Conservation (phyloP, 2,888 invertebrate genomes). For the Flabesymbios commensalis region DNA sequence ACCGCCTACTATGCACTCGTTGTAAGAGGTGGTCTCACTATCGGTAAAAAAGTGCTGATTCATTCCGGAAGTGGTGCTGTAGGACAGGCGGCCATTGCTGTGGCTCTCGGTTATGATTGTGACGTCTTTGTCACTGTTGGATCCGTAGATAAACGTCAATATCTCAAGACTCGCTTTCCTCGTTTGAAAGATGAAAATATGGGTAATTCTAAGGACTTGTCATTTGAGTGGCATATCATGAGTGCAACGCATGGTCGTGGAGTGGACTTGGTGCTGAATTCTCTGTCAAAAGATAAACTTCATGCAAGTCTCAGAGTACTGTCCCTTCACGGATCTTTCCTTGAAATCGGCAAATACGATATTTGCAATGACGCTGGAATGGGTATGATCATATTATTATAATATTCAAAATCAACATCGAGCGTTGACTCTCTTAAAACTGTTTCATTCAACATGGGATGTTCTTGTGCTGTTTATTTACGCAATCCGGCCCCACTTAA, state of each 20-base stretch:
- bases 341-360: conserved; percentile 21
- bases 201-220: not conserved
- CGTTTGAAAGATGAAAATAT: not conserved
- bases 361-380: conserved; percentile 5
- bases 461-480: no score
- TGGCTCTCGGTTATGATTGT: conserved; percentile 84
- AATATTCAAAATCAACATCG: no score
- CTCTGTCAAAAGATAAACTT: conserved; percentile 16
- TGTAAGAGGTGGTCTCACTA: conserved; percentile 70
- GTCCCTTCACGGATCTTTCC: conserved; percentile 11
- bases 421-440: no score
- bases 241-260: conserved; percentile 8
- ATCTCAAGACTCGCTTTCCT: not conserved
- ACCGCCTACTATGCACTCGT: conserved; percentile 81
- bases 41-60: conserved; percentile 74
- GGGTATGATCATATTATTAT: not conserved
- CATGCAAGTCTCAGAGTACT: conserved; percentile 5
- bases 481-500: no score
- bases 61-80: conserved; percentile 83
- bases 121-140: conserved; percentile 80
- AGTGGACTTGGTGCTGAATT: conserved; percentile 20
- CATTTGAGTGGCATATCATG: conserved; percentile 6
- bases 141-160: conserved; percentile 79
- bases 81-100: conserved; percentile 90
- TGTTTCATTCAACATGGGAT: no score